phyloP scores from a whole-genome alignment of 2,797 vertebrate species.

The Anguilla megastoma region DNA sequence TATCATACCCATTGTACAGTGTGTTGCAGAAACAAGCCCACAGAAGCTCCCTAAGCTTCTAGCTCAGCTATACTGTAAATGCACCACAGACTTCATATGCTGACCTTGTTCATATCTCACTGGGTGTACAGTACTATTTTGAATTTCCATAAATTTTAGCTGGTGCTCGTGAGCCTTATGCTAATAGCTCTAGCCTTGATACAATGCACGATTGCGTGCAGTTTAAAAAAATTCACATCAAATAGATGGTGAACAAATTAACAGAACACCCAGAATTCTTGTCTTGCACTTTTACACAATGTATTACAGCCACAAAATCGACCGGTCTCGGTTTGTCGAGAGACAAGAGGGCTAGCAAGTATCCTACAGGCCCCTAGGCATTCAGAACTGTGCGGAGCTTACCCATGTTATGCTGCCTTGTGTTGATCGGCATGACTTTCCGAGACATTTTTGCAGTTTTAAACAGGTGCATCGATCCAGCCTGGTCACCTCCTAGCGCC shows the following conservation, averaged over 20 bases:
- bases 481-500: background rate
- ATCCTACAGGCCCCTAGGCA: background rate
- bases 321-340: background rate
- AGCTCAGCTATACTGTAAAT: background rate
- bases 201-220: background rate
- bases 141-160: background rate
- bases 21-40: background rate
- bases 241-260: background rate
- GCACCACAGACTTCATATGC: background rate
- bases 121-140: background rate
- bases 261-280: background rate
- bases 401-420: background rate
- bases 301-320: background rate
- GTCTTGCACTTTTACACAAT: background rate
- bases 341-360: background rate
- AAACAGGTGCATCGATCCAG: conserved; percentile 22
- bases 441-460: background rate
- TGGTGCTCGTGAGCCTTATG: background rate
- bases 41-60: background rate
- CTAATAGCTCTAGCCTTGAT: background rate
- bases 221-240: background rate
- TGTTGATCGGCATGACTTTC: background rate
- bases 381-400: background rate
- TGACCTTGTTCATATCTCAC: background rate
- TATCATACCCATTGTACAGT: background rate